Evolutionary conservation across 2,113 vertebrate species (phyloP).

Genomic region (Furnarius figulus): DNA sequence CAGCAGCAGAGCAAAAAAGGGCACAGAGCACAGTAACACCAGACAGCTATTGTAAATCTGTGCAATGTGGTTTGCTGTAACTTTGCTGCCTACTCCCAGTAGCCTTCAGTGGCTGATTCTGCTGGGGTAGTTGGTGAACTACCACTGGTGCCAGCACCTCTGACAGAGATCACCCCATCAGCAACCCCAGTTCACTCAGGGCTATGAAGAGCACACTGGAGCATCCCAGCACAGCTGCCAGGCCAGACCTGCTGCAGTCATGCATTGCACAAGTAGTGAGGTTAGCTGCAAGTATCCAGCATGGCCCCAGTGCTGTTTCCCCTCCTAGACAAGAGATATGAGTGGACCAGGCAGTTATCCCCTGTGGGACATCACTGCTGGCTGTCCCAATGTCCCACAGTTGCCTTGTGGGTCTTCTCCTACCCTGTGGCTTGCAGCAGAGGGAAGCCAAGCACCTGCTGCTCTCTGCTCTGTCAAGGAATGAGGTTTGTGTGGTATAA

Average conservation of each 20-base stretch:
- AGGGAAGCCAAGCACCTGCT: not conserved
- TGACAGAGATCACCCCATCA: not conserved
- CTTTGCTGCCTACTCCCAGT: not conserved
- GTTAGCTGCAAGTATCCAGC: not conserved
- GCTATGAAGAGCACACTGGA: not conserved
- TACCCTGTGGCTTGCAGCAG: not conserved
- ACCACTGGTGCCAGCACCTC: not conserved
- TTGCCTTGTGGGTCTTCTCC: not conserved
- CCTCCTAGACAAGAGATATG: not conserved
- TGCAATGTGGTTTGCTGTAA: not conserved
- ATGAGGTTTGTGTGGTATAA: not conserved
- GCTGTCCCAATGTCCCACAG: not conserved
- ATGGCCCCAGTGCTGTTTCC: not conserved
- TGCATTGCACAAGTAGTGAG: fast-evolving
- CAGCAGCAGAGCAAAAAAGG: not conserved
- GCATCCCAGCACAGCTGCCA: not conserved
- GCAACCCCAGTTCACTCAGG: not conserved
- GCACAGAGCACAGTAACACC: not conserved
- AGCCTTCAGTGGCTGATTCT: not conserved
- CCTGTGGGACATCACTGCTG: fast-evolving
- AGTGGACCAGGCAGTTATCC: fast-evolving
- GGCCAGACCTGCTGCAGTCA: not conserved
- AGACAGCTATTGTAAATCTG: not conserved
- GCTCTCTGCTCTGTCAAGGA: not conserved
- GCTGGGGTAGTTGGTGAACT: not conserved